Evolutionary conservation across 2,113 vertebrate species (phyloP).

Genomic region (Elachura formosa): DNA sequence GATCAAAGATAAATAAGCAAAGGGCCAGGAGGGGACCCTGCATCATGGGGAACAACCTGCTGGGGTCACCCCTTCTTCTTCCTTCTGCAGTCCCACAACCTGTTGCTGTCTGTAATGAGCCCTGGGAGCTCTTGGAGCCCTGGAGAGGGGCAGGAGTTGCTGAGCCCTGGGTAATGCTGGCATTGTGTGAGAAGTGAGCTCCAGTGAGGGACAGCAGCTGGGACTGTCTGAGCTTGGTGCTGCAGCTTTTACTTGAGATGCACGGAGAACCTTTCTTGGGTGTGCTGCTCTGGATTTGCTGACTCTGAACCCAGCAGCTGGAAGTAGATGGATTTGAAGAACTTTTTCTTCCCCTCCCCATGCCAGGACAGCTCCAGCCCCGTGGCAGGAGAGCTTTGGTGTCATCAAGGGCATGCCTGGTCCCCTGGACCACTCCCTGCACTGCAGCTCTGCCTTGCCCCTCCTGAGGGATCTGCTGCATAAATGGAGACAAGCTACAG

Average conservation of each 20-base stretch:
- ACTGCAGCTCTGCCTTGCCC: not conserved
- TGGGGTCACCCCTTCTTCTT: not conserved
- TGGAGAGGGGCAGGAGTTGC: not conserved
- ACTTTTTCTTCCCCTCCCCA: not conserved
- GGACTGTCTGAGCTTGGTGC: not conserved
- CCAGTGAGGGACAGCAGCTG: not conserved
- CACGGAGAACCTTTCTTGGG: not conserved
- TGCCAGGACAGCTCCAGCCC: not conserved
- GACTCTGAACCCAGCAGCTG: not conserved
- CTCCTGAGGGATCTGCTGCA: not conserved
- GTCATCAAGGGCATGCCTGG: not conserved
- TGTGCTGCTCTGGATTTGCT: not conserved
- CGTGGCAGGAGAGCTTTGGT: not conserved
- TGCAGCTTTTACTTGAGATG: not conserved
- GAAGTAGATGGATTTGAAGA: not conserved
- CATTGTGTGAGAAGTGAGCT: not conserved
- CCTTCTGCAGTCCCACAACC: not conserved
- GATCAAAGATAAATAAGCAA: fast-evolving
- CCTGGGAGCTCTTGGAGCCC: not conserved
- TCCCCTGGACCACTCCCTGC: not conserved
- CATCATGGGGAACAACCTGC: not conserved
- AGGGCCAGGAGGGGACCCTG: not conserved
- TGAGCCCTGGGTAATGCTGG: not conserved
- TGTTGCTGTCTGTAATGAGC: not conserved
- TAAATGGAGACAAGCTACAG: fast-evolving